Percentiles rank a stretch among this genome's conserved stretches.
Conservation (phyloP, 2,797 vertebrate genomes). For the Sandelia bainsii region DNA sequence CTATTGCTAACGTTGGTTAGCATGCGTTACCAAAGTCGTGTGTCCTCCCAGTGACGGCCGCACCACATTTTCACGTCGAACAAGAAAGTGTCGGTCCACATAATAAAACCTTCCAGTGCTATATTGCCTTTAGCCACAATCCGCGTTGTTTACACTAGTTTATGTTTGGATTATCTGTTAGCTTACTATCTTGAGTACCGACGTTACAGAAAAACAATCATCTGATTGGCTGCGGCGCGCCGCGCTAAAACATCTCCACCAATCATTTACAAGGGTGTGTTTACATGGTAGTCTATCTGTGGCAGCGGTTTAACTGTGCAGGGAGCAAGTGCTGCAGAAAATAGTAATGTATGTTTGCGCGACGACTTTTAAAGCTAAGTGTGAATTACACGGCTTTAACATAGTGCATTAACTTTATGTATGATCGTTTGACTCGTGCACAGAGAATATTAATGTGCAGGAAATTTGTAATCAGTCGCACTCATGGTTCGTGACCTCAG, state of each 20-base stretch:
- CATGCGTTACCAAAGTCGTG: conserved; percentile 55
- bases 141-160: conserved; percentile 65
- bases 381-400: neutral
- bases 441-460: neutral
- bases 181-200: conserved; percentile 77
- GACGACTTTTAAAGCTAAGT: neutral
- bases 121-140: neutral
- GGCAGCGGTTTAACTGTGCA: conserved; percentile 41
- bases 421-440: fast-evolving
- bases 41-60: conserved; percentile 31
- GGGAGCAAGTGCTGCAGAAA: conserved; percentile 15
- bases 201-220: conserved; percentile 82
- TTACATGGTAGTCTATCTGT: conserved; percentile 33
- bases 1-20: conserved; percentile 68
- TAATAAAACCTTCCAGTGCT: neutral
- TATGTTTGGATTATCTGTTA: conserved; percentile 77
- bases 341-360: neutral
- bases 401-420: fast-evolving
- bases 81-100: neutral
- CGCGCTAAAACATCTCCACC: conserved; percentile 84
- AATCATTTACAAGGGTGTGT: conserved; percentile 75
- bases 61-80: conserved; percentile 32
- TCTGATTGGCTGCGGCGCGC: conserved; percentile 80
- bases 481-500: neutral
- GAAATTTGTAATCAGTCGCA: neutral